Conservation (phyloP, 2,113 vertebrate genomes). For the Ictalurus punctatus region DNA sequence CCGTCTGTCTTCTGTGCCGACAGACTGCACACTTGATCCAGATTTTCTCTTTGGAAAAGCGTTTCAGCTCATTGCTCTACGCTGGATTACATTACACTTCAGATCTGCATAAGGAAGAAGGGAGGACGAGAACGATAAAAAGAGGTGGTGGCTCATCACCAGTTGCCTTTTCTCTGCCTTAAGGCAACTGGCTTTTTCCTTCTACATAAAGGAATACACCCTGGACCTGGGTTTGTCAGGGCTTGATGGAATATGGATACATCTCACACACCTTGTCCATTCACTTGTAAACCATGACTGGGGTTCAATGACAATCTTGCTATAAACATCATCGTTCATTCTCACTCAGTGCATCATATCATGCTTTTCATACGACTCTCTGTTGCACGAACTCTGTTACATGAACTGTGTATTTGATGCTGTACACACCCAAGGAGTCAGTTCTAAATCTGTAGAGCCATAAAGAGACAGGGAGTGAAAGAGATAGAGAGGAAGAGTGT, state of each 20-base stretch:
- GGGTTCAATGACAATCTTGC: not conserved
- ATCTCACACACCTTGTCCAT: conserved; percentile 11
- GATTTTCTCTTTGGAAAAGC: conserved; percentile 27
- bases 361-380: conserved; percentile 8
- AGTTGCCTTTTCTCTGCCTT: conserved; percentile 14
- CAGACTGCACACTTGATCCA: conserved; percentile 9
- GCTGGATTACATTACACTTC: conserved; percentile 52
- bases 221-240: conserved; percentile 25
- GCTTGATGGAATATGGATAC: conserved; percentile 9
- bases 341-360: not conserved
- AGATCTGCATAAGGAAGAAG: conserved; percentile 20
- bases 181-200: conserved; percentile 14
- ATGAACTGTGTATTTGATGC: not conserved
- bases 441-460: not conserved
- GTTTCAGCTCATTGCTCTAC: conserved; percentile 12
- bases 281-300: conserved; percentile 25
- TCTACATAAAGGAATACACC: conserved; percentile 9
- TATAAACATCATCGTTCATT: conserved; percentile 26
- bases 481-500: conserved; percentile 14
- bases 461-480: conserved; percentile 13
- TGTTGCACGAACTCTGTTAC: not conserved
- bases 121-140: conserved; percentile 21
- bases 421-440: not conserved
- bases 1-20: conserved; percentile 9
- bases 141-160: conserved; percentile 42